Conservation (phyloP, 2,797 vertebrate species). For the Sebastes oblongus region DNA sequence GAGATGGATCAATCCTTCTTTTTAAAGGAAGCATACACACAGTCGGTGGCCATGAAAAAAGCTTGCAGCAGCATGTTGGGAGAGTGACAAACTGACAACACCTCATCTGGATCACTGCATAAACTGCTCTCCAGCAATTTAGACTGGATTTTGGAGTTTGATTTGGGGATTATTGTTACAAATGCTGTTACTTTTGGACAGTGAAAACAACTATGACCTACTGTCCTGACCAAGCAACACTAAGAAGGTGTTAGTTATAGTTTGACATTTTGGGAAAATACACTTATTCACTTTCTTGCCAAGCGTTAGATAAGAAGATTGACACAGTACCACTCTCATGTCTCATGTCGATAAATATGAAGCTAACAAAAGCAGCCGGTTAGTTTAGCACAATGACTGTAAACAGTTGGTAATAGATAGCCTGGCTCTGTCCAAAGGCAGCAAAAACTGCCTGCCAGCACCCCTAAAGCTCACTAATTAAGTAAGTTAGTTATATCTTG, state of each 20-base stretch:
- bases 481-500: neutral
- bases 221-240: neutral
- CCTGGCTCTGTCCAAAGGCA: neutral
- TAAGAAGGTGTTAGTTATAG: neutral
- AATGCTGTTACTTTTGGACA: neutral
- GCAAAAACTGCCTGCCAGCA: neutral
- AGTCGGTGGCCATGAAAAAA: neutral
- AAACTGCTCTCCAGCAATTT: neutral
- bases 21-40: neutral
- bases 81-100: neutral
- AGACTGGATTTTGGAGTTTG: neutral
- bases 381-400: neutral
- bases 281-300: no score
- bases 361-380: neutral
- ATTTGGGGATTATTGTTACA: neutral
- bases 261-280: slow-evolving; percentile 2
- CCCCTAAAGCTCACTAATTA: neutral
- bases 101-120: neutral
- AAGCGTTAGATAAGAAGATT: neutral
- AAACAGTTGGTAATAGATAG: neutral
- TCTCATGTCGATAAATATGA: neutral
- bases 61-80: slow-evolving; percentile 2
- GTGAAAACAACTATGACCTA: neutral
- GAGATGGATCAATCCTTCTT: neutral
- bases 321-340: neutral